Percentiles rank a stretch among this genome's conserved stretches.
phyloP scores from a whole-genome alignment of 2,888 invertebrate genomes.

The Yponomeuta malinellus region DNA sequence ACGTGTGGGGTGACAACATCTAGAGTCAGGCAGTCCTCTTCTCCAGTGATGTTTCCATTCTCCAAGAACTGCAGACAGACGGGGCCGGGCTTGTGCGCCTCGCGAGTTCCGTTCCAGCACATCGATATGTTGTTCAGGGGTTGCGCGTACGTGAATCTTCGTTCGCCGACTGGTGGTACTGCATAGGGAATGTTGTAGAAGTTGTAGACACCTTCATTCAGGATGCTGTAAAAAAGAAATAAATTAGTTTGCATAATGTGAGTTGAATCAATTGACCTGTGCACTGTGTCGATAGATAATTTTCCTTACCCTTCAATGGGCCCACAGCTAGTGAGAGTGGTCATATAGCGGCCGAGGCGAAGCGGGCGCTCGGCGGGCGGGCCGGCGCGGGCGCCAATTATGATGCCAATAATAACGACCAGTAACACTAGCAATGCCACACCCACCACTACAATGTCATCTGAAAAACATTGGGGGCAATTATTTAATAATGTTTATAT shows the following conservation, averaged over 20 bases:
- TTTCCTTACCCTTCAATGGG: slow-evolving; percentile 81
- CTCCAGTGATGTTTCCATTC: slow-evolving; percentile 79
- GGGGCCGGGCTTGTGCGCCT: slow-evolving; percentile 80
- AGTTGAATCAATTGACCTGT: no score
- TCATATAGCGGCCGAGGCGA: slow-evolving; percentile 82
- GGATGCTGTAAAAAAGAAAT: slow-evolving; percentile 63
- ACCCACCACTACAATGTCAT: slow-evolving; percentile 74
- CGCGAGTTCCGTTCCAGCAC: slow-evolving; percentile 87
- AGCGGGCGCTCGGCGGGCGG: slow-evolving; percentile 76
- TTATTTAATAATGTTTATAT: neutral
- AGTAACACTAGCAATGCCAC: slow-evolving; percentile 77
- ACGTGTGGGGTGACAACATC: slow-evolving; percentile 90
- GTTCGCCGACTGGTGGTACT: slow-evolving; percentile 79
- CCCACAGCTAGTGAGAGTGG: slow-evolving; percentile 86
- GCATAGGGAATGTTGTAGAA: slow-evolving; percentile 91
- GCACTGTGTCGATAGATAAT: neutral
- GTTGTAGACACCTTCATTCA: slow-evolving; percentile 86
- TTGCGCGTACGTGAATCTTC: slow-evolving; percentile 83
- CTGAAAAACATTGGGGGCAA: slow-evolving; percentile 33
- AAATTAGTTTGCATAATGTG: neutral
- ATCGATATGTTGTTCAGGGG: slow-evolving; percentile 79
- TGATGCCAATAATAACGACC: slow-evolving; percentile 78
- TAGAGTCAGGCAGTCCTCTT: slow-evolving; percentile 88
- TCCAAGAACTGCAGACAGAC: slow-evolving; percentile 82
- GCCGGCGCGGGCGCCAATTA: slow-evolving; percentile 72